Percentiles rank a stretch among this genome's conserved stretches.
These are phyloP conservation scores for Leucophenga montana DNA, from an alignment of 2,888 invertebrate genomes.

Conservation along the genomic window DNA sequence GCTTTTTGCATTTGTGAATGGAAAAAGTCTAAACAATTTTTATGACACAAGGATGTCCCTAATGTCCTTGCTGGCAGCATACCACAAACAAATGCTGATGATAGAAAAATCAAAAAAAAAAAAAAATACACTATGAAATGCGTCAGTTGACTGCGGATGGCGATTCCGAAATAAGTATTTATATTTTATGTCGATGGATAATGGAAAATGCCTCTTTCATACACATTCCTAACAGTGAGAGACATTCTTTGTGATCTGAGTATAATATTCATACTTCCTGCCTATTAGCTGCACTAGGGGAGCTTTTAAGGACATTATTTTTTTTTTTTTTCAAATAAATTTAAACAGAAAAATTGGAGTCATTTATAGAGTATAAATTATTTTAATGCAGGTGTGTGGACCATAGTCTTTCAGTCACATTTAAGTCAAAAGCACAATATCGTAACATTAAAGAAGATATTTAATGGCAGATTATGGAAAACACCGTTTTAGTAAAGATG, in stretches of 20 bases:
- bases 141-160: conserved; percentile 4
- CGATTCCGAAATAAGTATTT: not conserved
- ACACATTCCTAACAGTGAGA: not conserved
- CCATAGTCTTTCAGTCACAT: too few species aligned
- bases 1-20: not conserved
- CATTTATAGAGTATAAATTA: too few species aligned
- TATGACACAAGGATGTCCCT: conserved; percentile 13
- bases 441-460: too few species aligned
- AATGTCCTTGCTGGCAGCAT: conserved; percentile 16
- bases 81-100: not conserved
- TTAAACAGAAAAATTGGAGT: too few species aligned
- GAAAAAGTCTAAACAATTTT: conserved; percentile 2
- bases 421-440: too few species aligned
- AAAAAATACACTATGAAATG: conserved; percentile 24
- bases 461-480: too few species aligned
- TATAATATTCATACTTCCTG: too few species aligned
- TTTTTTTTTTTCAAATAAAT: not conserved
- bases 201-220: not conserved
- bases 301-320: not conserved
- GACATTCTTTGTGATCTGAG: too few species aligned
- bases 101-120: not conserved
- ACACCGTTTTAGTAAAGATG: too few species aligned
- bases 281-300: too few species aligned
- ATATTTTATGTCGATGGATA: not conserved
- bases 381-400: too few species aligned